phyloP scores from a whole-genome alignment of 2,113 vertebrate genomes.

The Cranoglanis bouderius region DNA sequence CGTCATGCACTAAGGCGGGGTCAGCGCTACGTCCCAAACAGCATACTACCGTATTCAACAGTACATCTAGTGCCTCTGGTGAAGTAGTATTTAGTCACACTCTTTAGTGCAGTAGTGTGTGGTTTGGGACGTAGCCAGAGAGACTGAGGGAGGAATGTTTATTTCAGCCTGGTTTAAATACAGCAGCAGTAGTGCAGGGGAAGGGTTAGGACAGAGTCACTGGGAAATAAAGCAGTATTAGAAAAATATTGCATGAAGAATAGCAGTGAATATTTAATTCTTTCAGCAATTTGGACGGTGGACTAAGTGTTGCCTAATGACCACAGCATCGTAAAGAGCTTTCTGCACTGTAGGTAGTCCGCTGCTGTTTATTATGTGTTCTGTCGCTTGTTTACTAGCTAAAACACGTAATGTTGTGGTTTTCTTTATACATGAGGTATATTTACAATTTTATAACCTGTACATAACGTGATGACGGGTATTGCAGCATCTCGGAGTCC shows the following conservation, averaged over 20 bases:
- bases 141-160: constrained; percentile 37
- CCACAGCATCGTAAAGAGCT: constrained; percentile 10
- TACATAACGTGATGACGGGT: background rate
- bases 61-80: background rate
- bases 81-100: background rate
- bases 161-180: constrained; percentile 58
- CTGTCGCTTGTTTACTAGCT: background rate
- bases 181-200: constrained; percentile 17
- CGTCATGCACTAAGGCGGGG: constrained; percentile 39
- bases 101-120: background rate
- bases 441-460: constrained; percentile 38
- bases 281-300: constrained; percentile 17
- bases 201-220: constrained; percentile 1
- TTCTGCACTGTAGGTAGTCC: constrained; percentile 45
- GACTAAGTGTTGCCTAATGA: constrained; percentile 17
- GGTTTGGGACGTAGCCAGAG: background rate
- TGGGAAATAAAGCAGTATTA: background rate
- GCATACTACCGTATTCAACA: background rate
- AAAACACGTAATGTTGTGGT: background rate
- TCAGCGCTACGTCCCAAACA: background rate
- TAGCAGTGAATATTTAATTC: background rate
- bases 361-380: background rate
- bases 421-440: background rate
- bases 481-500: background rate
- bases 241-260: background rate